Base-by-base conservation (phyloP, 2,113 vertebrate genomes). In the Paramisgurnus dabryanus region DNA sequence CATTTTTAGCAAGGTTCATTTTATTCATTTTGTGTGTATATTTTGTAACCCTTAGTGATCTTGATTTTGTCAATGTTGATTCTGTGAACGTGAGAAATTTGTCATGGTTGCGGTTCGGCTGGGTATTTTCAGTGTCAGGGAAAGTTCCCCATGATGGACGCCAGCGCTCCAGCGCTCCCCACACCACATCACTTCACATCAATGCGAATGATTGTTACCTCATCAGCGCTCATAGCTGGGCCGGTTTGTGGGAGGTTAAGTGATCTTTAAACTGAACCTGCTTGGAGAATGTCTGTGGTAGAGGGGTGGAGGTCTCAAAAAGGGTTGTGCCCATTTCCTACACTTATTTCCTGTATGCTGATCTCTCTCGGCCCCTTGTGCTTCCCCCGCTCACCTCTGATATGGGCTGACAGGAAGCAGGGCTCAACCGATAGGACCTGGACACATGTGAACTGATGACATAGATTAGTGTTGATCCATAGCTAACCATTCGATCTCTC, bases 81-180 rank as follows among this genome's bases (percentile, higher is more conserved):
- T 83, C 67, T 69, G 71, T 75, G 82, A 86, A 88, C 64, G 50
- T 66, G 61, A 74, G 41, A 74, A 67, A 80, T 84, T 76, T 78
- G 80, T 87, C 80, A 85, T 60, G 18, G 65, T 17, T 47, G 41
- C 10, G 34, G 67, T 53, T n/a, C 41, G 41, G 70, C 65, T 63
- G 69, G 86, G 68, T 80, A 86, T 87, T 87, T 87, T 86, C 83
- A 85, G 81, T 86, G 84, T 89, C 89, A 89, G 88, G 82, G 89
- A 89, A 85, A 73, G 68, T 78, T 87, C 78, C 75, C 76, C 71
- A 76, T 89, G 90, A 91, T 75, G 75, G 86, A 87, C 85, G 79
- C 80, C 90, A 91, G 88, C 50, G 34, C 34, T 9, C 79, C 58
- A 34, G 27, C 3, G 27, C 27, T 41, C 50, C 53, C 60, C 72